Conservation (phyloP, 1,140 invertebrate genomes). For the Pogonus chalceus region DNA sequence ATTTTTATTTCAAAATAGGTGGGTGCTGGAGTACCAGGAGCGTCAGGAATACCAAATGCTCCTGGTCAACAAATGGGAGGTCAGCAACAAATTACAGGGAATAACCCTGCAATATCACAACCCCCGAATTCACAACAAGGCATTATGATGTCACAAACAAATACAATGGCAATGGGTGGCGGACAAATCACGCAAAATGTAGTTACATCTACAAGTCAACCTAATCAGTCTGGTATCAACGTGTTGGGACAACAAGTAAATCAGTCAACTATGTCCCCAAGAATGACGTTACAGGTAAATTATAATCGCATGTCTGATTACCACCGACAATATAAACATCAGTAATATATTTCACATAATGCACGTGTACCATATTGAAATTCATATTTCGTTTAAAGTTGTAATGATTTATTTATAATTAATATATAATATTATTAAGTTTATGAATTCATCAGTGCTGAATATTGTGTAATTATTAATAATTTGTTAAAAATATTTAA, state of each 20-base stretch:
- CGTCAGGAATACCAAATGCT: neutral
- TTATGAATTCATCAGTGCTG: too few species aligned
- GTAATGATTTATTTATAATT: too few species aligned
- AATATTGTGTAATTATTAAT: too few species aligned
- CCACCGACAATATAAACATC: too few species aligned
- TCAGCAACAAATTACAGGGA: conserved; percentile 24
- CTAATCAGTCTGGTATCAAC: neutral
- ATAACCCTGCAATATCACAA: conserved; percentile 38
- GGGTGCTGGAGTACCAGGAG: conserved; percentile 21
- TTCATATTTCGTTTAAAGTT: too few species aligned
- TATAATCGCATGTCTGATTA: too few species aligned
- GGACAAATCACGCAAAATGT: conserved; percentile 51
- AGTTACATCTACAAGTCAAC: conserved; percentile 23
- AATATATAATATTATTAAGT: too few species aligned
- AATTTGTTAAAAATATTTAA: too few species aligned
- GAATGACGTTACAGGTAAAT: neutral
- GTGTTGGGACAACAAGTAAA: neutral
- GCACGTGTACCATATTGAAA: too few species aligned
- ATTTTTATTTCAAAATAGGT: conserved; percentile 16
- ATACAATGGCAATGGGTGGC: conserved; percentile 50
- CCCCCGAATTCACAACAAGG: conserved; percentile 39
- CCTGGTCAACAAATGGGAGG: neutral
- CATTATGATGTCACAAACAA: conserved; percentile 49
- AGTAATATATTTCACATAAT: too few species aligned
- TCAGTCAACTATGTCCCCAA: neutral